Conservation (phyloP, 2,888 invertebrate species). For the Pheosia tremula region DNA sequence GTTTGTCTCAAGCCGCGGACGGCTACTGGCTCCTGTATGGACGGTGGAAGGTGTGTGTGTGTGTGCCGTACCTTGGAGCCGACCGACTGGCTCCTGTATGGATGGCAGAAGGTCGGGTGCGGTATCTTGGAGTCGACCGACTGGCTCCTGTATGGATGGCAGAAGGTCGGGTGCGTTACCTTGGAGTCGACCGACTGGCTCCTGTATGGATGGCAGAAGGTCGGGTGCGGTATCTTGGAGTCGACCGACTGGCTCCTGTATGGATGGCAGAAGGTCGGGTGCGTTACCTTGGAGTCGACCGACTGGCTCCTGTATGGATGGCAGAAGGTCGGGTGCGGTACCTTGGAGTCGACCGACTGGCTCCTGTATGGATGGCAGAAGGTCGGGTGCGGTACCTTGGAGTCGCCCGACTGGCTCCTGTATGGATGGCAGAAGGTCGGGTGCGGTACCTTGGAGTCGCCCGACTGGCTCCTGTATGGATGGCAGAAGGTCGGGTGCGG, state of each 20-base stretch:
- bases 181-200: constrained; percentile 97
- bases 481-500: constrained; percentile 85
- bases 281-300: constrained; percentile 92
- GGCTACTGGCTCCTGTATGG: too few species aligned
- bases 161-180: constrained; percentile 81
- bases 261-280: constrained; percentile 89
- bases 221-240: constrained; percentile 88
- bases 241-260: constrained; percentile 96
- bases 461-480: constrained; percentile 95
- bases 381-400: constrained; percentile 86
- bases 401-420: constrained; percentile 96
- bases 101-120: constrained; percentile 87
- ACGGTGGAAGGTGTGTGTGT: too few species aligned
- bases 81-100: constrained; percentile 95
- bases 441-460: constrained; percentile 92
- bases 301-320: constrained; percentile 97
- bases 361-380: constrained; percentile 95
- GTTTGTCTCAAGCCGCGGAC: too few species aligned
- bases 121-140: constrained; percentile 95
- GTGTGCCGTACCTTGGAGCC: constrained; percentile 82
- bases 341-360: constrained; percentile 97
- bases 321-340: constrained; percentile 80
- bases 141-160: constrained; percentile 96
- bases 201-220: constrained; percentile 93
- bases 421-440: constrained; percentile 90